These are phyloP conservation scores for Pogonomyrmex californicus DNA, from an alignment of 1,140 invertebrate species.

Conservation along the genomic window DNA sequence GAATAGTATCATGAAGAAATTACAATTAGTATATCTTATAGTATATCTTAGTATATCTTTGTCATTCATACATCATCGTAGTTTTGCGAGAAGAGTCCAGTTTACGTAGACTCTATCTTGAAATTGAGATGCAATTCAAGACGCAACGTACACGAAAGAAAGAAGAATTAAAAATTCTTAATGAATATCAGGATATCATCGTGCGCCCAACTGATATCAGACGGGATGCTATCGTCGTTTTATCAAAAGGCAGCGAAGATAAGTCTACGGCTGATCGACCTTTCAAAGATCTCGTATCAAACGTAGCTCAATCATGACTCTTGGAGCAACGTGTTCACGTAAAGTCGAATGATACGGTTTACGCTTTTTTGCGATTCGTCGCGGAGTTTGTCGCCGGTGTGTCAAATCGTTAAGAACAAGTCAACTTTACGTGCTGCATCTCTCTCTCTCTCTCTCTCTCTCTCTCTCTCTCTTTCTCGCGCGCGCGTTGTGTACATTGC, in stretches of 20 bases:
- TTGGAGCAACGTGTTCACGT: not conserved
- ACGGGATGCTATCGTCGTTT: constrained; percentile 66
- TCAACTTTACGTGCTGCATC: not conserved
- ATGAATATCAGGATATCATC: not conserved
- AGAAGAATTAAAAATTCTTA: constrained; percentile 28
- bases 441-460: not conserved
- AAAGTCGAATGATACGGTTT: constrained; percentile 14
- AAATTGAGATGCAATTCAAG: not conserved
- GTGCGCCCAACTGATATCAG: constrained; percentile 58
- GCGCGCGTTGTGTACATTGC: not conserved
- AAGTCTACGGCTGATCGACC: constrained; percentile 65
- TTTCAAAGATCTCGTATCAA: constrained; percentile 49
- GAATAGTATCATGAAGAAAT: not conserved
- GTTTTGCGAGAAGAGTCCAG: not conserved
- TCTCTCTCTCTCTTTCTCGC: not conserved
- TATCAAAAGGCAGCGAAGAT: constrained; percentile 72
- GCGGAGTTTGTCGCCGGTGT: not conserved
- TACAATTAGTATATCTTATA: too few species aligned
- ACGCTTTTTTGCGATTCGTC: not conserved
- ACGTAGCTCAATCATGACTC: not conserved
- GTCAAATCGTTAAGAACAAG: not conserved
- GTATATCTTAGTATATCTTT: not conserved
- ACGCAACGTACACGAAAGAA: not conserved
- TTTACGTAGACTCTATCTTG: not conserved
- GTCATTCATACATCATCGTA: not conserved